These are phyloP conservation scores for Chrysolophus pictus DNA, from an alignment of 2,797 vertebrate genomes.

Conservation along the genomic window DNA sequence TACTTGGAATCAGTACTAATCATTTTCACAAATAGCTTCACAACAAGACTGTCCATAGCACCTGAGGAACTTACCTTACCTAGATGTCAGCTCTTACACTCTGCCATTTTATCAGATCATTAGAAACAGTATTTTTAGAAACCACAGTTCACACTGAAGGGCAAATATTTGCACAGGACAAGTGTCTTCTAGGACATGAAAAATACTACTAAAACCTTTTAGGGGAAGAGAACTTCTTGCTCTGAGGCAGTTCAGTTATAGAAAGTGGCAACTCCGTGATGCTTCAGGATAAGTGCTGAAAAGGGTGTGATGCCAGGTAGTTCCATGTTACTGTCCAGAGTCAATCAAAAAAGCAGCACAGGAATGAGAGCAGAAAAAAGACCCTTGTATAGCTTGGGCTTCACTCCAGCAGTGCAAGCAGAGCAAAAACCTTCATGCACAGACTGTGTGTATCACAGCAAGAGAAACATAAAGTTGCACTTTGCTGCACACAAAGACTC, in stretches of 20 bases:
- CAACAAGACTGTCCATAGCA: neutral
- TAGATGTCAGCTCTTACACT: neutral
- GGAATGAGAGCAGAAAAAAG: neutral
- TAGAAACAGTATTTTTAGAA: neutral
- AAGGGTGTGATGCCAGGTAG: neutral
- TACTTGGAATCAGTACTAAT: neutral
- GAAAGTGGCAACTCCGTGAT: no score
- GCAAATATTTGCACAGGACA: neutral
- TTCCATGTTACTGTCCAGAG: neutral
- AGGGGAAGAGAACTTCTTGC: neutral
- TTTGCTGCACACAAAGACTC: neutral
- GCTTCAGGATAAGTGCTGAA: neutral
- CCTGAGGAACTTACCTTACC: neutral
- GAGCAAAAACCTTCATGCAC: neutral
- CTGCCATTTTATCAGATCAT: neutral
- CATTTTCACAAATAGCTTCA: neutral
- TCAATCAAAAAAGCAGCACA: neutral
- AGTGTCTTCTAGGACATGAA: neutral
- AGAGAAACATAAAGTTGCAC: neutral
- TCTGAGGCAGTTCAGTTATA: no score
- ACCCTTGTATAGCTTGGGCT: neutral
- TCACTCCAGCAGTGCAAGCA: neutral
- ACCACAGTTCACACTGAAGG: neutral
- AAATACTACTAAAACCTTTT: neutral
- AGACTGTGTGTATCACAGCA: neutral